Percentiles rank a stretch among this genome's conserved stretches.
Conservation (phyloP, 2,113 vertebrate genomes). For the Clinocottus analis region DNA sequence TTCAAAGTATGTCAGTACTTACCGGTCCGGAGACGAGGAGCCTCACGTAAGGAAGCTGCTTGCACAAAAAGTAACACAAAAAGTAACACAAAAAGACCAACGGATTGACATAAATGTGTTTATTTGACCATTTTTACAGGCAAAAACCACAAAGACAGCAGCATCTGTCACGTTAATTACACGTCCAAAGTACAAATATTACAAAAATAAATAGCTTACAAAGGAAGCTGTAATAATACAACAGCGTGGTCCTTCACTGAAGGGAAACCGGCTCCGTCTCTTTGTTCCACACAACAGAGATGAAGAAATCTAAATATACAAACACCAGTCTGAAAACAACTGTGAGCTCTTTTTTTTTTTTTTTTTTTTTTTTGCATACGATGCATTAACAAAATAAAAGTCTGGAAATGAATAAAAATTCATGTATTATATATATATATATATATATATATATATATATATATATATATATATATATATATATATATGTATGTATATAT, state of each 20-base stretch:
- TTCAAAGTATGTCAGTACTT: neutral
- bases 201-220: conserved; percentile 89
- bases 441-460: conserved; percentile 55
- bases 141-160: conserved; percentile 79
- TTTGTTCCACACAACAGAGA: conserved; percentile 70
- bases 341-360: conserved; percentile 38
- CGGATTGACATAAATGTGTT: conserved; percentile 71
- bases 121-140: conserved; percentile 76
- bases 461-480: conserved; percentile 48
- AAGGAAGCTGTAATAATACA: conserved; percentile 79
- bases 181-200: conserved; percentile 81
- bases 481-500: conserved; percentile 53
- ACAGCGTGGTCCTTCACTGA: conserved; percentile 83
- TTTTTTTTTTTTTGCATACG: conserved; percentile 34
- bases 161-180: conserved; percentile 76
- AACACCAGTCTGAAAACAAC: conserved; percentile 60
- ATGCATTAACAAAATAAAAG: conserved; percentile 53
- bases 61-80: neutral
- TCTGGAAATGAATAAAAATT: conserved; percentile 53
- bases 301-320: conserved; percentile 79
- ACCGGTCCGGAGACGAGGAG: neutral
- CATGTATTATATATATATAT: conserved; percentile 42
- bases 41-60: neutral
- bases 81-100: neutral
- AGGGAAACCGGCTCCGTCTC: conserved; percentile 78